These are phyloP conservation scores for Steinernema feltiae DNA, from an alignment of 1,140 invertebrate species.

Conservation along the genomic window DNA sequence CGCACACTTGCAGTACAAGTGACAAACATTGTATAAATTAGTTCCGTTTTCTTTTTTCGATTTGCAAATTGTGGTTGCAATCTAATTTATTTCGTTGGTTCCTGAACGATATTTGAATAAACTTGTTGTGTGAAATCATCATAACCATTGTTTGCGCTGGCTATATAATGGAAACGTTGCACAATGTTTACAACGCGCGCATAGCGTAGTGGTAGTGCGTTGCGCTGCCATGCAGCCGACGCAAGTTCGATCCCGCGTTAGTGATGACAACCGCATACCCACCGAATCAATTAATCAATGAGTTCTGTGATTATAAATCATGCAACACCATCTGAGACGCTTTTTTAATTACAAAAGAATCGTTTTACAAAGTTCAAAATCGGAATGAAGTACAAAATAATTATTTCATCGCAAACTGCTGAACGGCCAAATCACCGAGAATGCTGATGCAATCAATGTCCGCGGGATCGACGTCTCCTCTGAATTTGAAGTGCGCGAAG, in stretches of 20 bases:
- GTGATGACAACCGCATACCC: not conserved
- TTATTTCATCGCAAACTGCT: not conserved
- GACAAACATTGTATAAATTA: not conserved
- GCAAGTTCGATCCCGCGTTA: not conserved
- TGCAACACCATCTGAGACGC: conserved; percentile 11
- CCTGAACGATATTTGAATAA: too few species aligned
- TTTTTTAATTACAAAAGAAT: not conserved
- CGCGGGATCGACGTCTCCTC: conserved; percentile 7
- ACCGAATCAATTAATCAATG: not conserved
- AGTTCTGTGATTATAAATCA: not conserved
- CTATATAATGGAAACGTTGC: too few species aligned
- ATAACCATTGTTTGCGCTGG: too few species aligned
- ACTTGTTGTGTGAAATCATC: too few species aligned
- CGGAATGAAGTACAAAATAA: not conserved
- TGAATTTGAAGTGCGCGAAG: conserved; percentile 4
- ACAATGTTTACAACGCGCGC: not conserved
- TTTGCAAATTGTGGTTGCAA: too few species aligned
- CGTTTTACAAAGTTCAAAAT: too few species aligned
- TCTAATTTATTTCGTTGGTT: too few species aligned
- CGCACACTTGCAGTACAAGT: not conserved
- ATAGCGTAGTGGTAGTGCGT: not conserved
- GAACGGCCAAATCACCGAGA: not conserved
- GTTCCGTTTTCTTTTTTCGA: too few species aligned
- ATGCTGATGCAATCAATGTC: not conserved
- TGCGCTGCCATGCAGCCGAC: not conserved